phyloP scores from a whole-genome alignment of 2,888 invertebrate species.

The Daptonema setosum region DNA sequence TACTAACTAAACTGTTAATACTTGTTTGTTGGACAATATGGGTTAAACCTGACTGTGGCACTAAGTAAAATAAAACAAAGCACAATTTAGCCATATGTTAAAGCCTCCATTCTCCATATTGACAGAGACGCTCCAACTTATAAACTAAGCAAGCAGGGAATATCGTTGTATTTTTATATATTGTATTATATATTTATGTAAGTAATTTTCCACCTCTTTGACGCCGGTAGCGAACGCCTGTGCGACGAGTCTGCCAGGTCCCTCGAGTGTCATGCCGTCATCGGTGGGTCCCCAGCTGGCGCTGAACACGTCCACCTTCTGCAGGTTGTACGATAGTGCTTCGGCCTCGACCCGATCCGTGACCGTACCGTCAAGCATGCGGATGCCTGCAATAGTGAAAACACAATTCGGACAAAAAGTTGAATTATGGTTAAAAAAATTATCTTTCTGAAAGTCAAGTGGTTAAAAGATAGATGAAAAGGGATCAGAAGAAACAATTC shows the following conservation, averaged over 20 bases:
- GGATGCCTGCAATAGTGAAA: conserved; percentile 43
- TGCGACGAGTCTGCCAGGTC: conserved; percentile 54
- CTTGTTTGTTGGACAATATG: no score
- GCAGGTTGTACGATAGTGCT: conserved; percentile 54
- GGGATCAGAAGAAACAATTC: no score
- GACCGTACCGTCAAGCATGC: conserved; percentile 63
- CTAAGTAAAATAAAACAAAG: not conserved
- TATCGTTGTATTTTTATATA: no score
- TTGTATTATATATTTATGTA: no score
- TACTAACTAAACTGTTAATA: no score
- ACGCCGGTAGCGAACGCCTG: conserved; percentile 56
- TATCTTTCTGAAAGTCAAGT: no score
- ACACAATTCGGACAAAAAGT: not conserved
- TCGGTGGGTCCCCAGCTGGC: conserved; percentile 75
- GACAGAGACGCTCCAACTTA: no score
- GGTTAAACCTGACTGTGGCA: not conserved
- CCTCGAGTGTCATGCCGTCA: conserved; percentile 66
- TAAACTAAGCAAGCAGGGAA: no score
- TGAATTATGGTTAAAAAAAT: no score
- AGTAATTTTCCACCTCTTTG: no score
- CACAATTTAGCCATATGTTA: not conserved
- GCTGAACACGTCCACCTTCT: conserved; percentile 61
- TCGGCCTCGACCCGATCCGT: conserved; percentile 67
- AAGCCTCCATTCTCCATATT: not conserved
- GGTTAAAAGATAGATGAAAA: no score